These are phyloP conservation scores for Dreissena polymorpha DNA, from an alignment of 1,140 invertebrate genomes.

Conservation along the genomic window DNA sequence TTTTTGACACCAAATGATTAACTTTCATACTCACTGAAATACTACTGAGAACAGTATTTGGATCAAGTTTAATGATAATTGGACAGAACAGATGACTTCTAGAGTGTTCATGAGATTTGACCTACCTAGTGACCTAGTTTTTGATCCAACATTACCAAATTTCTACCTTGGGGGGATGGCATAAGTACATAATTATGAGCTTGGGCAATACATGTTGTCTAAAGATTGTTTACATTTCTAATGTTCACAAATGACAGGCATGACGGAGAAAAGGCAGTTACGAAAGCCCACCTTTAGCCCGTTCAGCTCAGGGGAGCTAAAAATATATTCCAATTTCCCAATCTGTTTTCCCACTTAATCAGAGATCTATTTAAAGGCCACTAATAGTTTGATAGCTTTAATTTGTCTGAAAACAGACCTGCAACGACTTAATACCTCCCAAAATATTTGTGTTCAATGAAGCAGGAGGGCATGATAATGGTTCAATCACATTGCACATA, in stretches of 20 bases:
- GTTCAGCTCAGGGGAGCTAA: neutral
- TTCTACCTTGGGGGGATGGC: no score
- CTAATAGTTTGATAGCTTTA: neutral
- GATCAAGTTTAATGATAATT: neutral
- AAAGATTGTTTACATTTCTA: no score
- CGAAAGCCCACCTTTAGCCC: neutral
- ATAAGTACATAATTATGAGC: no score
- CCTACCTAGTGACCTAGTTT: no score
- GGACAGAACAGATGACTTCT: neutral
- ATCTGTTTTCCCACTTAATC: neutral
- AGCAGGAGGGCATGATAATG: neutral
- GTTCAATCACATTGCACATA: conserved; percentile 16
- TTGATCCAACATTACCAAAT: no score
- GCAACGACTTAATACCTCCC: neutral
- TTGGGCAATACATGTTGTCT: no score
- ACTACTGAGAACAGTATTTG: neutral
- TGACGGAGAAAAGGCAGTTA: neutral
- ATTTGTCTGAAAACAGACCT: neutral
- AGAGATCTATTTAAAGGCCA: conserved; percentile 1
- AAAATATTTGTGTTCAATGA: conserved; percentile 31
- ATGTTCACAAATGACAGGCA: no score
- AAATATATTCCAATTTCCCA: neutral
- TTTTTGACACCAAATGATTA: no score
- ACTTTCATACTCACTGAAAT: neutral
- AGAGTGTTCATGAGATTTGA: no score